Evolutionary conservation across 2,888 invertebrate genomes (phyloP), one percentile per base, ranked within the genome.

Genomic region (Axea sp.): DNA sequence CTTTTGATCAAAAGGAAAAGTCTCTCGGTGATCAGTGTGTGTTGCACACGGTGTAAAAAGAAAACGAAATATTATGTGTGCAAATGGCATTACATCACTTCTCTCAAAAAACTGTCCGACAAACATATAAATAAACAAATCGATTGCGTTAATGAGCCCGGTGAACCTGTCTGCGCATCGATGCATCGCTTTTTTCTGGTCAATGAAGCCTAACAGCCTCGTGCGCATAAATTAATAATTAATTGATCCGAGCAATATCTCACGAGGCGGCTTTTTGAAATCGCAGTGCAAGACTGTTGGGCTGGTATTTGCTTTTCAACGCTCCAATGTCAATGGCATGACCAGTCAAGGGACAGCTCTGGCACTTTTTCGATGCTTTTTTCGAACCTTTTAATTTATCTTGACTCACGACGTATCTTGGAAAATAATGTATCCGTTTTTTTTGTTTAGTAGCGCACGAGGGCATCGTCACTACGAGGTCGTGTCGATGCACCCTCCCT

Each of bases 351-450:
- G 84, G 84, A 74, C 84, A 85, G 19, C 60, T 64, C 17, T 75
- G 79, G 11, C 53, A 65, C 31, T 55, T 79, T 3, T 33, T 65
- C n/a, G 75, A 73, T 5, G 6, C 39, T 14, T 12, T 55, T 12
- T 4, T 28, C n/a, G 8, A 9, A 43, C 62, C 14, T 75, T 82
- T 9, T 11, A 35, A 5, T 41, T 8, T 65, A 1, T 83, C 81
- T 49, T 85, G 85, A 1, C 39, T 76, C 1, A 86, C 77, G 2
- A 84, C 55, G 28, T 77, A 78, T 17, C 80, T 77, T 0, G 86
- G 85, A 65, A 85, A 86, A 49, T 85, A 86, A 47, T 86, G 85
- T 8, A 86, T 65, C 1, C 76, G 76, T 60, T 82, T 84, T 1
- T 75, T 62, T 41, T 84, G 81, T n/a, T 77, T 75, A 0, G 80